Evolutionary conservation across 2,888 invertebrate genomes (phyloP).

Genomic region (Drosophila suboccidentalis): DNA sequence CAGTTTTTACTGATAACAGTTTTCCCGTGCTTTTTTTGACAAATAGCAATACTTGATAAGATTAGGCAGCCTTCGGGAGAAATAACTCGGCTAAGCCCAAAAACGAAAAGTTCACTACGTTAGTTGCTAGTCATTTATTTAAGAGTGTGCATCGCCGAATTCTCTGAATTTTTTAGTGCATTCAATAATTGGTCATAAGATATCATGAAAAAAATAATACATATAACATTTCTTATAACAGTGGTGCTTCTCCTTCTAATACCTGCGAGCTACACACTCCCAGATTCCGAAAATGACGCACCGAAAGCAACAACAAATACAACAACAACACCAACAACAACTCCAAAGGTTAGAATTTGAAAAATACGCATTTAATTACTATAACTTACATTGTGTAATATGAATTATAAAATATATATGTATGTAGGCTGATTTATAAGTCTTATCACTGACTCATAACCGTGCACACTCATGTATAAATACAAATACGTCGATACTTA

Average conservation of each 20-base stretch:
- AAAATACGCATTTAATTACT: slow-evolving; percentile 11
- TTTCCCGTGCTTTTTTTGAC: slow-evolving; percentile 11
- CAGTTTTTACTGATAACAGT: slow-evolving; percentile 2
- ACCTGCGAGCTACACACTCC: slow-evolving; percentile 4
- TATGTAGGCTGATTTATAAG: neutral
- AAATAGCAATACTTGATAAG: slow-evolving; percentile 41
- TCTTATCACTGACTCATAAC: slow-evolving; percentile 22
- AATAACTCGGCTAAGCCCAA: slow-evolving; percentile 29
- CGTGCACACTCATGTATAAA: neutral
- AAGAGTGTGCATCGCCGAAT: slow-evolving; percentile 9
- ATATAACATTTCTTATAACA: slow-evolving; percentile 11
- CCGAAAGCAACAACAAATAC: slow-evolving; percentile 1
- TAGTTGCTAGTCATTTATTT: slow-evolving; percentile 46
- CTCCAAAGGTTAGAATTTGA: slow-evolving; percentile 22
- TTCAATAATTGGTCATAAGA: neutral
- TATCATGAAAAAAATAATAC: slow-evolving; percentile 29
- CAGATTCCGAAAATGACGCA: slow-evolving; percentile 12
- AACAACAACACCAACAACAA: slow-evolving; percentile 3
- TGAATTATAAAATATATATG: neutral
- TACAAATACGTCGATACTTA: slow-evolving; percentile 11
- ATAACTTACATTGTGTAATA: slow-evolving; percentile 3
- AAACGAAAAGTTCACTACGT: slow-evolving; percentile 16
- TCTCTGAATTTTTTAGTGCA: neutral
- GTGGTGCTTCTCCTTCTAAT: slow-evolving; percentile 22
- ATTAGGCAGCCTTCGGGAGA: slow-evolving; percentile 46